phyloP scores from a whole-genome alignment of 2,797 vertebrate genomes.

The Neostethus bicornis region DNA sequence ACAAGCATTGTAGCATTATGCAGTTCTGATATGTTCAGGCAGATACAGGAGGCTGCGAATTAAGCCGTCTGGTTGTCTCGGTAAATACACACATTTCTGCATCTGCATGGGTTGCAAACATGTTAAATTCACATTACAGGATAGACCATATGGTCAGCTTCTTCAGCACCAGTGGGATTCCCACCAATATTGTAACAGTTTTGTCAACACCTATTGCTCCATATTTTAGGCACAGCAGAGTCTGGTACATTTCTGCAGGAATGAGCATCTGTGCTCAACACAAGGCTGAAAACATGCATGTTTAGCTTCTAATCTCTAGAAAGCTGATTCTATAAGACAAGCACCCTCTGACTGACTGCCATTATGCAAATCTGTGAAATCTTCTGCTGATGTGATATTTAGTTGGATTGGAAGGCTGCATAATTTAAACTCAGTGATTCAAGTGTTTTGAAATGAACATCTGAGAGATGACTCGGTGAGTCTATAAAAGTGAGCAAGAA shows the following conservation, averaged over 20 bases:
- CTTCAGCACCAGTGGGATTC: slow-evolving; percentile 38
- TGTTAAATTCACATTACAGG: slow-evolving; percentile 56
- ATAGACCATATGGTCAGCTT: slow-evolving; percentile 64
- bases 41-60: neutral
- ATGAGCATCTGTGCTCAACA: slow-evolving; percentile 16
- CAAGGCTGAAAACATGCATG: slow-evolving; percentile 21
- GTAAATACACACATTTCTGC: slow-evolving; percentile 30
- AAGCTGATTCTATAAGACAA: slow-evolving; percentile 30
- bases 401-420: slow-evolving; percentile 21
- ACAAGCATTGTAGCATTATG: slow-evolving; percentile 9
- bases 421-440: slow-evolving; percentile 13
- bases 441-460: slow-evolving; percentile 15
- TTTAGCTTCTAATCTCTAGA: slow-evolving; percentile 28
- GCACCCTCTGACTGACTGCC: slow-evolving; percentile 16
- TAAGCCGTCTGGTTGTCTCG: slow-evolving; percentile 8
- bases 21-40: slow-evolving; percentile 8
- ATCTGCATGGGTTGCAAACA: slow-evolving; percentile 47
- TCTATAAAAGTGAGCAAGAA: slow-evolving; percentile 7
- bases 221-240: slow-evolving; percentile 45
- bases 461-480: slow-evolving; percentile 1
- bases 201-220: slow-evolving; percentile 60
- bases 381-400: slow-evolving; percentile 23
- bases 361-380: slow-evolving; percentile 37
- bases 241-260: slow-evolving; percentile 13
- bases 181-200: slow-evolving; percentile 53